A percentile compares a stretch with the other conserved stretches of the same genome.
These are phyloP conservation scores for Drosophila lacteicornis DNA, from an alignment of 1,140 invertebrate species.

Conservation along the genomic window DNA sequence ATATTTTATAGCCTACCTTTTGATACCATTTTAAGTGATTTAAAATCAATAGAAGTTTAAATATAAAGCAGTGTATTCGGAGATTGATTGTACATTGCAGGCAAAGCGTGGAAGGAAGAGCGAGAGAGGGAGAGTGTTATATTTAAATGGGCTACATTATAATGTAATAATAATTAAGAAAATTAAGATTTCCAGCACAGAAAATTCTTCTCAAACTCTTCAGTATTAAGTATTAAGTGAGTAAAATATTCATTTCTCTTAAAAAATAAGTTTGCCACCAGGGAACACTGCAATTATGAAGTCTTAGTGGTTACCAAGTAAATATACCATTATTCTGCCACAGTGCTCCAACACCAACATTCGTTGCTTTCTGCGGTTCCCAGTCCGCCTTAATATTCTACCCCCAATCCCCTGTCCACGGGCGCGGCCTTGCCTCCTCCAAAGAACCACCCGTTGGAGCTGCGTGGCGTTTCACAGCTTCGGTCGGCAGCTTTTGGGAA, in stretches of 20 bases:
- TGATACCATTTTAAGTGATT: too few species aligned
- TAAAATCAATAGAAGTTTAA: too few species aligned
- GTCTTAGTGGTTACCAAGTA: not conserved
- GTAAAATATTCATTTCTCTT: too few species aligned
- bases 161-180: too few species aligned
- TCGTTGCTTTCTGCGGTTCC: constrained; percentile 41
- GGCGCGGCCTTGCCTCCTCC: not conserved
- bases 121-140: too few species aligned
- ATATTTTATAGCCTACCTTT: too few species aligned
- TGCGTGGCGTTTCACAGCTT: constrained; percentile 75
- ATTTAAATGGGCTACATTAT: too few species aligned
- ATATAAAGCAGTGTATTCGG: too few species aligned
- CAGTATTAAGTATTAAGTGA: too few species aligned
- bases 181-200: not conserved
- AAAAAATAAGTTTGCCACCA: not conserved
- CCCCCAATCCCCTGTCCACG: not conserved
- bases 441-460: constrained; percentile 5
- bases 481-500: constrained; percentile 70
- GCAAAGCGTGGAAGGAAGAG: too few species aligned
- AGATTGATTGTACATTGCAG: too few species aligned
- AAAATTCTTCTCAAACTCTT: too few species aligned
- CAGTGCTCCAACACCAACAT: constrained; percentile 21
- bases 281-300: not conserved
- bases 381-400: constrained; percentile 16
- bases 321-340: constrained; percentile 12